Percentiles rank a stretch among this genome's conserved stretches.
These are phyloP conservation scores for Nemapogon koenigi DNA, from an alignment of 2,888 invertebrate genomes.

Conservation along the genomic window DNA sequence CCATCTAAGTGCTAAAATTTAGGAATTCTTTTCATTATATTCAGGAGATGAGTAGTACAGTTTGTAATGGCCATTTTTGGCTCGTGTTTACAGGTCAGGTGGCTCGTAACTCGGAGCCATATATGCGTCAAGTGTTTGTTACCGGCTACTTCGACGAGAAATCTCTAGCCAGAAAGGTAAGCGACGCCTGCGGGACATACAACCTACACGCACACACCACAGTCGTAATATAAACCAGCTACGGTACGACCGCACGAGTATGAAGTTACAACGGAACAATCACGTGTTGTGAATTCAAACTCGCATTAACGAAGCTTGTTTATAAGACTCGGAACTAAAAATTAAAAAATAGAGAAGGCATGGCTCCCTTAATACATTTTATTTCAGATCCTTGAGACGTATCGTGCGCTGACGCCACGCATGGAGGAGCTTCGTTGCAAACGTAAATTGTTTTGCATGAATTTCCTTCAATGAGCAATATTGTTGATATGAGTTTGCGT, in stretches of 20 bases:
- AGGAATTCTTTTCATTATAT: too few relatives aligned
- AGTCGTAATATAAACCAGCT: constrained; percentile 9
- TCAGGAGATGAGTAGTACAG: too few relatives aligned
- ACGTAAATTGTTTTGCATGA: constrained; percentile 32
- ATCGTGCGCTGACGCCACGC: constrained; percentile 20
- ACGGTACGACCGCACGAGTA: constrained; percentile 24
- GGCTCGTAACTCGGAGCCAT: constrained; percentile 93
- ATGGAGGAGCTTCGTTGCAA: constrained; percentile 35
- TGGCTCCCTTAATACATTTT: constrained; percentile 41
- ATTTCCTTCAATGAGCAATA: neutral
- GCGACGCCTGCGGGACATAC: constrained; percentile 16
- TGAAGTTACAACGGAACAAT: constrained; percentile 37
- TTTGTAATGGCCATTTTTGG: too few relatives aligned
- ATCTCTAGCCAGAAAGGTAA: constrained; percentile 73
- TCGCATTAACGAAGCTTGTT: constrained; percentile 7
- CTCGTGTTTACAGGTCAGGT: constrained; percentile 72
- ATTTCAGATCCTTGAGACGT: constrained; percentile 49
- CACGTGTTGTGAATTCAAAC: constrained; percentile 38
- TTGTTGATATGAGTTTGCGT: neutral
- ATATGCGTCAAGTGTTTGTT: constrained; percentile 93
- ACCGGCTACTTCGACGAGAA: constrained; percentile 68
- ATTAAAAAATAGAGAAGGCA: constrained; percentile 15
- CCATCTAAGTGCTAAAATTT: too few relatives aligned
- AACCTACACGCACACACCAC: neutral
- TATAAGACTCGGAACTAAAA: neutral